Evolutionary conservation across 2,888 invertebrate species (phyloP), one percentile per base, ranked within the genome.

Genomic region (Matsumyia berberina): DNA sequence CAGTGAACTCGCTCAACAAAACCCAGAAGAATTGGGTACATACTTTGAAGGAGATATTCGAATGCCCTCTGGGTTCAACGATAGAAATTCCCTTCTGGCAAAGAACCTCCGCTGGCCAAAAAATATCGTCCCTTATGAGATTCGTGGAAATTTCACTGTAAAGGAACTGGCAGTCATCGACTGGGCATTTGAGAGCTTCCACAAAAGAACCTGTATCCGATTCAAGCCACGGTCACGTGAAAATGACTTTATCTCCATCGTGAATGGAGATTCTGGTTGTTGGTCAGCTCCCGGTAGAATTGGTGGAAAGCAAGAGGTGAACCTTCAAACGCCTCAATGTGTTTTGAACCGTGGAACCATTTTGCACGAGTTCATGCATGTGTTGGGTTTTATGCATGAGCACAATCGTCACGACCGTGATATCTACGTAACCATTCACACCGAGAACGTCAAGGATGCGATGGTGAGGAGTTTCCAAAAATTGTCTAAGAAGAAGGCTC

Each of bases 11-110:
- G 88, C 79, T 0, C 24, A 53, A 0, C 92, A 93, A 86, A 96
- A 96, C 89, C 96, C 96, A 0, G 96, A 97, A 89, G 96, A 96
- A 89, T 90, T 95, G 88, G 96, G 96, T 0, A 93, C 93, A 12
- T 96, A 96, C 88, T 93, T 94, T 0, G 95, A 96, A 89, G 96
- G 96, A 5, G 96, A 97, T 88, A 96, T 96, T 70, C 90, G 96
- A 19, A 94, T 95, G 82, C 95, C 95, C 0, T 33, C 76, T 0
- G 72, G 35, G 0, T 87, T 87, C 15, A 87, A 89, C 8, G 79
- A 67, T 0, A 92, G 94, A 74, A 96, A 95, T 87, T 96, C 95
- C 0, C 88, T 96, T 1, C 91, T 92, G 19, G 93, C 93, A 0
- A 91, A 93, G n/a, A 90, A 93, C 0, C 90, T 92, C 0, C 92